phyloP scores from a whole-genome alignment of 2,113 vertebrate genomes.

The Campylomormyrus numenius region DNA sequence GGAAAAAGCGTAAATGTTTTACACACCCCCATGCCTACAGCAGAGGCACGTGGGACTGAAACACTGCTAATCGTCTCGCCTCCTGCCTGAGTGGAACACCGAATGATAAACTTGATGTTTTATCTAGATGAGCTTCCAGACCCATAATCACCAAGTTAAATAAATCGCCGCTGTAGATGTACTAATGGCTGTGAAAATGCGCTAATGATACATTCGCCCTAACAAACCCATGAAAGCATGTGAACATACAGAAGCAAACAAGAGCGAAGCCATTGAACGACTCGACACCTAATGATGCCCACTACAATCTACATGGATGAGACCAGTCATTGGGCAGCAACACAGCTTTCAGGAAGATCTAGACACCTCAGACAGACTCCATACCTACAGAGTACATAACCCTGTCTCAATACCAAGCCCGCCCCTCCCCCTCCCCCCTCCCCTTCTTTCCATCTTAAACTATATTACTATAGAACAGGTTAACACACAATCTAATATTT shows the following conservation, averaged over 20 bases:
- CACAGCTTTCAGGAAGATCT: neutral
- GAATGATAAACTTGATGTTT: neutral
- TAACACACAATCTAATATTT: too few relatives aligned
- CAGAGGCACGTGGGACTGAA: neutral
- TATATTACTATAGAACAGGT: too few relatives aligned
- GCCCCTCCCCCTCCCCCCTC: too few relatives aligned
- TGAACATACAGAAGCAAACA: neutral
- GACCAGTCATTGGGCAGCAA: neutral
- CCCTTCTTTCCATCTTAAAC: too few relatives aligned
- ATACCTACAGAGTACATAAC: neutral
- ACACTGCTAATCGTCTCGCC: neutral
- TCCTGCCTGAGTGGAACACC: neutral
- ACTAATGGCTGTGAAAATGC: neutral
- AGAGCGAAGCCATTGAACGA: neutral
- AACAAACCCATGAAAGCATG: neutral
- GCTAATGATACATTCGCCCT: neutral
- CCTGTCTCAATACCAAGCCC: neutral
- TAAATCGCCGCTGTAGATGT: neutral
- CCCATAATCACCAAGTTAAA: neutral
- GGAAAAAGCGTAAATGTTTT: neutral
- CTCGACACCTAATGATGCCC: neutral
- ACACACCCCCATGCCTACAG: neutral
- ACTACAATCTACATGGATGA: neutral
- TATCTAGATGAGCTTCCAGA: neutral
- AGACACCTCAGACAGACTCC: neutral